Evolutionary conservation across 2,888 invertebrate species (phyloP).

Genomic region (Tachystola acroxantha): DNA sequence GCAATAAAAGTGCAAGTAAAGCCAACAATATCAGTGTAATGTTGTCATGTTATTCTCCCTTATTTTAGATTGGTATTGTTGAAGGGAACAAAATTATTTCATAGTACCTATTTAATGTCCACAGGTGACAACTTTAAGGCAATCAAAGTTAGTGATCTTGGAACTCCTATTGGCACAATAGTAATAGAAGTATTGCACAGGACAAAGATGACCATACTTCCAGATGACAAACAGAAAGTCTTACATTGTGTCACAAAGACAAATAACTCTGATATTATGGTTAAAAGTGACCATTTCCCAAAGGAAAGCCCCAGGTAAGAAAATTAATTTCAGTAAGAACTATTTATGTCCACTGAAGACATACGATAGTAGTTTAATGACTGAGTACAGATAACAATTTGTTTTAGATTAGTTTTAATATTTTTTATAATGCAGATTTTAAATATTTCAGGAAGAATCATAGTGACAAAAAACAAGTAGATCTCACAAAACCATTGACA

Average conservation of each 20-base stretch:
- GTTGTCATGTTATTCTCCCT: too few relatives aligned
- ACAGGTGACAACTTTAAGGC: slow-evolving; percentile 89
- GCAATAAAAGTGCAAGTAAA: too few relatives aligned
- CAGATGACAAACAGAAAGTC: slow-evolving; percentile 83
- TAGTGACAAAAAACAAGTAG: slow-evolving; percentile 81
- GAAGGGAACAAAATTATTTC: too few relatives aligned
- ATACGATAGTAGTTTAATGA: too few relatives aligned
- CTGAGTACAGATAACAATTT: too few relatives aligned
- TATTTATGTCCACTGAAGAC: too few relatives aligned
- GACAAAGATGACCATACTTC: slow-evolving; percentile 94
- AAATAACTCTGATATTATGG: slow-evolving; percentile 80
- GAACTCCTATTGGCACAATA: slow-evolving; percentile 91
- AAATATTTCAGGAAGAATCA: slow-evolving; percentile 38
- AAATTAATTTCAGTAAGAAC: neutral
- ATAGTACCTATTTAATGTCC: too few relatives aligned
- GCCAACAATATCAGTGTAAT: too few relatives aligned
- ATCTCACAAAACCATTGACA: slow-evolving; percentile 84
- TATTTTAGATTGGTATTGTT: too few relatives aligned
- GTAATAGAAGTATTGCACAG: slow-evolving; percentile 90
- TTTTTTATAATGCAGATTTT: too few relatives aligned
- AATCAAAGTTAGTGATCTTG: slow-evolving; percentile 90
- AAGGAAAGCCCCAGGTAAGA: slow-evolving; percentile 79
- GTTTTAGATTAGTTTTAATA: too few relatives aligned
- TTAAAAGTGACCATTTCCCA: slow-evolving; percentile 94
- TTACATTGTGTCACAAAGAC: slow-evolving; percentile 35